Conservation (phyloP, 2,113 vertebrate species). For the Syrrhaptes paradoxus region DNA sequence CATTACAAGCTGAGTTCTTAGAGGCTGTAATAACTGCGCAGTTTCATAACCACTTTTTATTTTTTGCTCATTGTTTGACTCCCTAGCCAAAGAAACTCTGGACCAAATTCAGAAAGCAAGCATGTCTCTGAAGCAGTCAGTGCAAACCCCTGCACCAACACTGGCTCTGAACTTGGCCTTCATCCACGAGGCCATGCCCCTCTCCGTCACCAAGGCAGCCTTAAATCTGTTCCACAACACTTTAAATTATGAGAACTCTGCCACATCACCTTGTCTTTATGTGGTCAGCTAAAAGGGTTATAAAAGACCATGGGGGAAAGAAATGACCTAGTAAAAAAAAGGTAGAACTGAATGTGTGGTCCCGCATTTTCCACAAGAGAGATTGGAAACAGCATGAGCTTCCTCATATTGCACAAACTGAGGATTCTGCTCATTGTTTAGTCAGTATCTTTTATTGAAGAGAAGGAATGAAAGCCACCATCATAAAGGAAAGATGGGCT, state of each 20-base stretch:
- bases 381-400: accelerated
- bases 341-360: background rate
- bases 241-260: background rate
- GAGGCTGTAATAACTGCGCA: background rate
- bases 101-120: background rate
- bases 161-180: background rate
- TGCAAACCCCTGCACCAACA: background rate
- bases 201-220: background rate
- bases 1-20: conserved; percentile 29
- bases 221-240: background rate
- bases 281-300: background rate
- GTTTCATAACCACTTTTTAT: background rate
- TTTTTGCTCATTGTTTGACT: background rate
- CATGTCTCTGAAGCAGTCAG: background rate
- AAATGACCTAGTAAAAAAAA: background rate
- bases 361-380: background rate
- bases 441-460: background rate
- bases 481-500: background rate
- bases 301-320: background rate
- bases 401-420: background rate
- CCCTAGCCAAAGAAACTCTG: background rate
- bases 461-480: background rate
- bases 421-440: background rate
- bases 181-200: background rate
- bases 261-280: background rate